Percentiles rank a stretch among this genome's conserved stretches.
These are phyloP conservation scores for Paraescarpia echinospica DNA, from an alignment of 1,140 invertebrate genomes.

Conservation along the genomic window DNA sequence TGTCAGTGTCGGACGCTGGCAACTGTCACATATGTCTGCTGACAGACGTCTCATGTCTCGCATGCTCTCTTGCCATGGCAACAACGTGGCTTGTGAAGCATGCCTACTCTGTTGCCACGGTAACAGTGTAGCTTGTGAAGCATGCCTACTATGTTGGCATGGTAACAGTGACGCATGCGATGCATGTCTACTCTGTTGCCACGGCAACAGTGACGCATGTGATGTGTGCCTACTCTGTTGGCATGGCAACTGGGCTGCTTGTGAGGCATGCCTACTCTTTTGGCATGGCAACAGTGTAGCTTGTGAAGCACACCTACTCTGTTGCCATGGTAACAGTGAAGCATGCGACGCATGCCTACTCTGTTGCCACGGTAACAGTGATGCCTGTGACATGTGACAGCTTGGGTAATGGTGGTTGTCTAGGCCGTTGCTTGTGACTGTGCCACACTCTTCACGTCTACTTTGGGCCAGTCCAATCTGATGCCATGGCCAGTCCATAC, in stretches of 20 bases:
- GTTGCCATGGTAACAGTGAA: background rate
- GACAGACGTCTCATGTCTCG: too few relatives aligned
- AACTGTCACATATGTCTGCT: background rate
- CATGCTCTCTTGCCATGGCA: background rate
- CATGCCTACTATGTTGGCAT: background rate
- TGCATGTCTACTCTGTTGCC: background rate
- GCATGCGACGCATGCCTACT: background rate
- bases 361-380: too few relatives aligned
- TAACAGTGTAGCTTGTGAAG: background rate
- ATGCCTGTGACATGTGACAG: background rate
- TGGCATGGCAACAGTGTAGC: background rate
- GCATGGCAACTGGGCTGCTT: background rate
- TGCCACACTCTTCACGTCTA: background rate
- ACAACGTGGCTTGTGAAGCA: background rate
- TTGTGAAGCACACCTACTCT: background rate
- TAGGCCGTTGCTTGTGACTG: background rate
- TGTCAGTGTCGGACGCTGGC: background rate
- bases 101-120: background rate
- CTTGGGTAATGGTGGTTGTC: background rate
- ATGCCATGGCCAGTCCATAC: background rate
- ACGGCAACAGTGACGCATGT: background rate
- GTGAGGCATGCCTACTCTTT: background rate
- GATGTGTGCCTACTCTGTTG: background rate
- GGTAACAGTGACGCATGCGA: background rate
- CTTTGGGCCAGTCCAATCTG: background rate